Conservation (phyloP, 2,797 vertebrate genomes). For the Coreius guichenoti region DNA sequence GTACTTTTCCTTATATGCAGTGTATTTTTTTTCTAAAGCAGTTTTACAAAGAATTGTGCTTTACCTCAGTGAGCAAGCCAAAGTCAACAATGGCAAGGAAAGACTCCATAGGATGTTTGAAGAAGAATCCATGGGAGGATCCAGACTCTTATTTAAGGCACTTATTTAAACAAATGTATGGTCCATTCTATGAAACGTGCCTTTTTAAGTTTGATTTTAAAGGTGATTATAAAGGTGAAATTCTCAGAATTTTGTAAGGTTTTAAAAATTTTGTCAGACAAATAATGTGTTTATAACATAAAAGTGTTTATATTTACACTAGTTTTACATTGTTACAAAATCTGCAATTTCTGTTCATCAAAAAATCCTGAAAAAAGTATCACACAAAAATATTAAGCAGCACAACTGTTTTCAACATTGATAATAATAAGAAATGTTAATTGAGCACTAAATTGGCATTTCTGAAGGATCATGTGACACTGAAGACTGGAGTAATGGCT, state of each 20-base stretch:
- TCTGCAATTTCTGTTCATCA: background rate
- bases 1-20: background rate
- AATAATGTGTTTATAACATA: background rate
- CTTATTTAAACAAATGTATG: background rate
- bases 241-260: background rate
- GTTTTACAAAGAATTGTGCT: background rate
- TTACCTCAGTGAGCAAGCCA: background rate
- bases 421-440: background rate
- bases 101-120: background rate
- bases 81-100: background rate
- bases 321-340: no score
- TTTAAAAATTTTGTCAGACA: background rate
- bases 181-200: background rate
- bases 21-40: background rate
- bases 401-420: background rate
- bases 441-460: background rate
- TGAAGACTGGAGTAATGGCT: background rate
- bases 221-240: background rate
- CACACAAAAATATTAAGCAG: background rate
- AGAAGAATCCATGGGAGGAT: background rate
- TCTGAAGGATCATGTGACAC: background rate
- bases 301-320: background rate
- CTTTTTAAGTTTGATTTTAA: slow-evolving; percentile 1
- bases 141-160: no score
- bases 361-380: background rate